Evolutionary conservation across 2,888 invertebrate species (phyloP).

Genomic region (Phania funesta): DNA sequence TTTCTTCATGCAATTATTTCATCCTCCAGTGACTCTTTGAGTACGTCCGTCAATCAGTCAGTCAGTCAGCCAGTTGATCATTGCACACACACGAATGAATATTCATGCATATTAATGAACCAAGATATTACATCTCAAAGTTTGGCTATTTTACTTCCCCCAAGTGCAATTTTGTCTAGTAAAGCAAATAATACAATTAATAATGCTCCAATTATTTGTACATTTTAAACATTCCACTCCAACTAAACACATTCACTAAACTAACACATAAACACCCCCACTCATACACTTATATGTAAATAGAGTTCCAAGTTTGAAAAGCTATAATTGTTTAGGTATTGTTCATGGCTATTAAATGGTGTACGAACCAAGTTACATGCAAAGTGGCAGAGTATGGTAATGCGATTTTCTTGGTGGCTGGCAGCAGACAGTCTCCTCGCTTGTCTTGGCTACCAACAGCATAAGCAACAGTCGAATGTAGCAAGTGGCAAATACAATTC

Average conservation of each 20-base stretch:
- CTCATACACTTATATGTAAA: background rate
- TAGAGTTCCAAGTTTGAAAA: slow-evolving; percentile 32
- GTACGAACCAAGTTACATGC: slow-evolving; percentile 29
- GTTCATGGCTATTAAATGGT: slow-evolving; percentile 56
- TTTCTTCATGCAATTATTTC: slow-evolving; percentile 33
- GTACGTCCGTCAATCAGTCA: background rate
- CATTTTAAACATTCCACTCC: slow-evolving; percentile 60
- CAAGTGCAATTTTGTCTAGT: slow-evolving; percentile 62
- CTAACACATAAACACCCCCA: background rate
- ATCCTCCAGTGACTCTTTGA: background rate
- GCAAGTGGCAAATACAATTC: slow-evolving; percentile 4
- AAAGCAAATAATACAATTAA: slow-evolving; percentile 70
- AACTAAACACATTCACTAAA: background rate
- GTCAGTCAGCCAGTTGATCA: background rate
- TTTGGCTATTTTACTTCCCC: slow-evolving; percentile 38
- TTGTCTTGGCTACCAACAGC: background rate
- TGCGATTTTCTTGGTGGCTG: slow-evolving; percentile 51
- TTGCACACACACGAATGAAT: background rate
- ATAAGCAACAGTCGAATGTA: background rate
- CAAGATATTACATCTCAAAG: slow-evolving; percentile 24
- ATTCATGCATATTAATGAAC: background rate
- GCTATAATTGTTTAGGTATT: slow-evolving; percentile 57
- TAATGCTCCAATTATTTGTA: slow-evolving; percentile 69
- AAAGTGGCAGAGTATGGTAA: slow-evolving; percentile 55
- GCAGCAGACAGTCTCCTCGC: slow-evolving; percentile 2